Conservation (phyloP, 1,140 invertebrate species). For the Neodiprion lecontei region DNA sequence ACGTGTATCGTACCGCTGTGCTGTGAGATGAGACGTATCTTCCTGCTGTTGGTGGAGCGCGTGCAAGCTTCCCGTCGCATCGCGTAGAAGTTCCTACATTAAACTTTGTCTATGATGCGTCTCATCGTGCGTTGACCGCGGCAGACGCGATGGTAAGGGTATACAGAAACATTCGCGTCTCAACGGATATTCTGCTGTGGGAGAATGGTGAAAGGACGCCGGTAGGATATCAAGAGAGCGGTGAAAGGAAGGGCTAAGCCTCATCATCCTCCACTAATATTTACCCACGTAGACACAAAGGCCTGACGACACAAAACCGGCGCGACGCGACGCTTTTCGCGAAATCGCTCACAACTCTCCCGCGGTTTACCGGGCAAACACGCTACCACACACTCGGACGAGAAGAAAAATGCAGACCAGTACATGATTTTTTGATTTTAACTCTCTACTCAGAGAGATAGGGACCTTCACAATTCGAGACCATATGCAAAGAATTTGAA, state of each 20-base stretch:
- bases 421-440: no score
- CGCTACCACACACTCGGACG: background rate
- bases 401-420: no score
- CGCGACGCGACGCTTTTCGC: background rate
- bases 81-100: no score
- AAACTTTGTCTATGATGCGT: no score
- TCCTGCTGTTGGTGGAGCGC: no score
- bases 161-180: background rate
- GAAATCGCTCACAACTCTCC: background rate
- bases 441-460: no score
- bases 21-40: no score
- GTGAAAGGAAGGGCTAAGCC: constrained; percentile 26
- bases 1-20: no score
- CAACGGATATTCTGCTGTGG: background rate
- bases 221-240: constrained; percentile 25
- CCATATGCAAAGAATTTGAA: no score
- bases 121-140: no score
- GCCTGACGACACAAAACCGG: constrained; percentile 8
- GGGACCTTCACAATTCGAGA: no score
- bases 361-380: background rate
- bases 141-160: background rate
- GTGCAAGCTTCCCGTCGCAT: no score
- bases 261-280: constrained; percentile 54
- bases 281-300: constrained; percentile 46
- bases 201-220: background rate